A percentile compares a stretch with the other conserved stretches of the same genome.
These are phyloP conservation scores for Axis porcinus DNA, from an alignment of 2,113 vertebrate genomes.

Conservation along the genomic window DNA sequence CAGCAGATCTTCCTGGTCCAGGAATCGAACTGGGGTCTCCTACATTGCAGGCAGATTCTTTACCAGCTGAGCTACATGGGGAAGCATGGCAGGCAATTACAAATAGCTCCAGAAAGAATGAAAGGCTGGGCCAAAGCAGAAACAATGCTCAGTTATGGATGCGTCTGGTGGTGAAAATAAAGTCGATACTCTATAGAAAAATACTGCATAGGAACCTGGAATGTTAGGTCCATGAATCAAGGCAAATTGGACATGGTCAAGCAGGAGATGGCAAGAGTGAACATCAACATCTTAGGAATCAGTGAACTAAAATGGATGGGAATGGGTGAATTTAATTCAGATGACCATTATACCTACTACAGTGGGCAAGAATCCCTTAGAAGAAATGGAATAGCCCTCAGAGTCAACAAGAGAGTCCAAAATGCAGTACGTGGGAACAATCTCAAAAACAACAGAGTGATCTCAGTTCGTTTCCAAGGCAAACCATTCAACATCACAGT, in stretches of 20 bases:
- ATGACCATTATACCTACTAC: neutral
- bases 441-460: neutral
- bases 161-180: neutral
- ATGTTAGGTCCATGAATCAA: neutral
- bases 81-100: neutral
- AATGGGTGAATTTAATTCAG: neutral
- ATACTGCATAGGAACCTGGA: neutral
- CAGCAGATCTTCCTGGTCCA: neutral
- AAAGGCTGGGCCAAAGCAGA: neutral
- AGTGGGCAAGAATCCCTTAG: neutral
- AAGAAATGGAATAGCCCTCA: neutral
- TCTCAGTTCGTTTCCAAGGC: neutral
- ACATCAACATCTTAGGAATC: neutral
- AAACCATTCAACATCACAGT: neutral
- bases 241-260: neutral
- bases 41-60: neutral
- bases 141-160: neutral
- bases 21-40: accelerated
- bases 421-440: neutral
- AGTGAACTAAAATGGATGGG: neutral
- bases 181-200: neutral
- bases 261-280: neutral
- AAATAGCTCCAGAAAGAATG: neutral
- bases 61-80: neutral
- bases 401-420: neutral